Conservation (phyloP, 2,888 invertebrate species). For the Cetonia aurata region DNA sequence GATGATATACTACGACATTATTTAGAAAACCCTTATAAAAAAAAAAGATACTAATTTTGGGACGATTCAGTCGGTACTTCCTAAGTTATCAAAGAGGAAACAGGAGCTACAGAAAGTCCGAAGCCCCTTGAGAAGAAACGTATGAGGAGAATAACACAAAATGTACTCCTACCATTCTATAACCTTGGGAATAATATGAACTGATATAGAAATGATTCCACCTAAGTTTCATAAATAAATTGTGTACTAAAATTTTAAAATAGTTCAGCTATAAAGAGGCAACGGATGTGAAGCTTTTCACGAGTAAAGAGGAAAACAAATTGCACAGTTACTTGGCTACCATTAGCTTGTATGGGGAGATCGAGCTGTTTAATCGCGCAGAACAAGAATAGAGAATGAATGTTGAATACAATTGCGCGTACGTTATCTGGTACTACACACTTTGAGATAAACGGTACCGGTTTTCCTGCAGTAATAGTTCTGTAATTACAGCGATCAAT, state of each 20-base stretch:
- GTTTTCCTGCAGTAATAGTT: conserved; percentile 41
- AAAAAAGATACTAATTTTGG: too few species aligned
- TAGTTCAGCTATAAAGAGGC: too few species aligned
- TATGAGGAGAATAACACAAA: too few species aligned
- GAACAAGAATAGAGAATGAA: conserved; percentile 33
- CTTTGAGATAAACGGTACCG: conserved; percentile 41
- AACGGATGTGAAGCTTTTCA: neutral
- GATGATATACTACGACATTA: too few species aligned
- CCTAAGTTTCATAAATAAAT: neutral
- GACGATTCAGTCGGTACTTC: too few species aligned
- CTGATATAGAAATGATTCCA: too few species aligned
- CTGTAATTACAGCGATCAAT: conserved; percentile 42
- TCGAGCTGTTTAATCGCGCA: conserved; percentile 33
- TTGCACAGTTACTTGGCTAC: conserved; percentile 28
- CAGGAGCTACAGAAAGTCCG: too few species aligned
- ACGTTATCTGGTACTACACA: conserved; percentile 34
- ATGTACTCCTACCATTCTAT: too few species aligned
- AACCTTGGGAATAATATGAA: too few species aligned
- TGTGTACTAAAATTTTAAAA: neutral
- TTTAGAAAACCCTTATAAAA: too few species aligned
- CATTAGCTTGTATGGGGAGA: conserved; percentile 28
- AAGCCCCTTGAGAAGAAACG: too few species aligned
- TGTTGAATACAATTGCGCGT: conserved; percentile 26
- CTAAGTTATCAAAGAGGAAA: too few species aligned
- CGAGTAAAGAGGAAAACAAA: conserved; percentile 19